Evolutionary conservation across 2,888 invertebrate species (phyloP), one percentile per base, ranked within the genome.

Genomic region (Cylloceria caligata): DNA sequence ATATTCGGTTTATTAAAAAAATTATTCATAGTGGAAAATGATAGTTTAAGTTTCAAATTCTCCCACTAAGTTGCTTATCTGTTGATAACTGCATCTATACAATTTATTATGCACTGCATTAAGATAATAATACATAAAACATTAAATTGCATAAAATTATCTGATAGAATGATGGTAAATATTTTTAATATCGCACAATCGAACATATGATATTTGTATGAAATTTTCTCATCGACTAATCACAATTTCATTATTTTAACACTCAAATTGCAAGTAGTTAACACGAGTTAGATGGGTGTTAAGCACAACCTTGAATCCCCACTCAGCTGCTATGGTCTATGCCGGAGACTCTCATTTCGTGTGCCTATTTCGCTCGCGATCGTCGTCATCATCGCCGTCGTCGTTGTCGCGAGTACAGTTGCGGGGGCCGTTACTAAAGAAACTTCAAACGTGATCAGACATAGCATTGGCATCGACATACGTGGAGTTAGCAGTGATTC

Each of bases 361-460:
- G 60, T 11, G 52, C 36, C 36, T 72, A 80, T 83, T 80, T 80
- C 45, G 45, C 69, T 49, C 49, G 30, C 49, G 34, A 68, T 71
- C 60, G 60, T 57, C 74, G 24, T 57, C 62, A 21, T 45, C 16
- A 19, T 34, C 34, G 24, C 57, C 62, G 36, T 39, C 39, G 62
- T 62, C 13, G 39, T 42, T 13, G 19, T 36, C 21, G 36, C 36
- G 7, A 62, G 19, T 45, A 27, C 62, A 57, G 49, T 52, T 52
- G 36, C 27, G 24, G 24, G 24, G 30, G 67, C 45, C 47, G 64
- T 60, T 75, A 75, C 79, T 79, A 34, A 71, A 67, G 60, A 79
- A 79, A 79, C 75, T 72, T n/a, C 75, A 67, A 13, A 60, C 67
- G 57, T 64, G 78, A 82, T 79, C 79, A 71, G 62, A 73, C 77